Evolutionary conservation across 2,888 invertebrate species (phyloP), one percentile per base, ranked within the genome.

Genomic region (Ischnus inquisitorius): DNA sequence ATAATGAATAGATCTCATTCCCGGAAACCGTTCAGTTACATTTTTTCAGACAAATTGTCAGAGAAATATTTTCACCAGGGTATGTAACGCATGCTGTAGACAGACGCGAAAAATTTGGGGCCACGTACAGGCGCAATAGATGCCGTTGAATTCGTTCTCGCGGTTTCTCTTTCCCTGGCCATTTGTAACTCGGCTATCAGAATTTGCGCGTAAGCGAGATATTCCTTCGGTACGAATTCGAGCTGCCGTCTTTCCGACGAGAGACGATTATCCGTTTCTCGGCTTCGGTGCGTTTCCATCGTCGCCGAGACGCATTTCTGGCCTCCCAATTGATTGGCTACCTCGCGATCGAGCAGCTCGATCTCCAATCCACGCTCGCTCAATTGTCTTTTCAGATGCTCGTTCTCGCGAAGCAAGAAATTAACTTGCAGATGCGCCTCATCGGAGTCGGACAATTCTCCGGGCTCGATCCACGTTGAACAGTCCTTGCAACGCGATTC

Each of bases 301-400:
- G 80, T 68, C 75, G 85, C 64, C 6, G 81, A n/a, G n/a, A n/a
- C 19, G 22, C 79, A 76, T 65, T 22, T 62, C 2, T 84, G 80
- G 22, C 78, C 81, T 22, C 85, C 79, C 46, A 79, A 85, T 41
- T 88, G 88, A 76, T 85, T 85, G 72, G 86, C 87, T 64, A 91
- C 82, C 84, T 91, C 90, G 22, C 89, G 87, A 54, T 89, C 88
- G 34, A 91, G 88, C n/a, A 90, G 84, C 39, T 91, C 89, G 62
- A 92, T 85, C 79, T 91, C 89, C 16, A 88, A 78, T 87, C 89
- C 86, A 54, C 87, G 89, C 54, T 88, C 86, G 54, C 87, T 68
- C 22, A 92, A 78, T 69, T 92, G 89, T 3, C 71, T 88, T 74
- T 88, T 90, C 67, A 90, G 87, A 76, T 89, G 87, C 25, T 88